Evolutionary conservation across 2,888 invertebrate genomes (phyloP).

Genomic region (Plebejus anna): DNA sequence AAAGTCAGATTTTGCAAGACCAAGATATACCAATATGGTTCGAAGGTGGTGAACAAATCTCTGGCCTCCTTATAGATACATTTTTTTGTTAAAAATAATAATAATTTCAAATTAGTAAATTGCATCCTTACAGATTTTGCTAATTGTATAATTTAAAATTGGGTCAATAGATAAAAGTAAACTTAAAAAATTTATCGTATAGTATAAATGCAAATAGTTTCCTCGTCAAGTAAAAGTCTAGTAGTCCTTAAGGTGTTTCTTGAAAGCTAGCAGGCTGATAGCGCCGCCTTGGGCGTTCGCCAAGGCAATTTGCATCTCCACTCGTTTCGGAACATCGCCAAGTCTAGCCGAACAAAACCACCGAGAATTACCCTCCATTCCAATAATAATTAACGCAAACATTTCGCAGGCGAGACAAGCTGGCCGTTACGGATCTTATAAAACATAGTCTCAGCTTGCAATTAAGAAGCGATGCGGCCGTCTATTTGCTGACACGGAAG

Average conservation of each 20-base stretch:
- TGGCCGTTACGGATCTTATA: conserved; percentile 78
- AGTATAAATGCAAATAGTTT: background rate
- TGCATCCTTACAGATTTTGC: background rate
- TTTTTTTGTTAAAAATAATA: no score
- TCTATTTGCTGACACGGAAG: conserved; percentile 79
- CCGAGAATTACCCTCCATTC: conserved; percentile 79
- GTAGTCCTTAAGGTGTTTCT: conserved; percentile 57
- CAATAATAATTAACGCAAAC: conserved; percentile 81
- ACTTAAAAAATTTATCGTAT: background rate
- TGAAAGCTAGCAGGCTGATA: conserved; percentile 59
- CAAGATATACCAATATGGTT: no score
- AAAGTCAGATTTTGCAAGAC: no score
- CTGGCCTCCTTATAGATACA: no score
- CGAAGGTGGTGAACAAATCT: no score
- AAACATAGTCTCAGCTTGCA: conserved; percentile 74
- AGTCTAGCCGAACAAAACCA: conserved; percentile 81
- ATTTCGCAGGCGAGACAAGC: conserved; percentile 73
- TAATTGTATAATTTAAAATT: no score
- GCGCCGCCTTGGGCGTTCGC: conserved; percentile 77
- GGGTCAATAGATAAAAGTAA: no score
- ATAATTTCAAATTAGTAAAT: background rate
- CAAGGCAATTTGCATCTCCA: conserved; percentile 80
- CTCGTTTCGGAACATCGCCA: conserved; percentile 80
- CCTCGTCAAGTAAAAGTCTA: conserved; percentile 1
- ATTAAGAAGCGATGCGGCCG: conserved; percentile 74